phyloP scores from a whole-genome alignment of 2,888 invertebrate species.

The Pogonocherus hispidulus region DNA sequence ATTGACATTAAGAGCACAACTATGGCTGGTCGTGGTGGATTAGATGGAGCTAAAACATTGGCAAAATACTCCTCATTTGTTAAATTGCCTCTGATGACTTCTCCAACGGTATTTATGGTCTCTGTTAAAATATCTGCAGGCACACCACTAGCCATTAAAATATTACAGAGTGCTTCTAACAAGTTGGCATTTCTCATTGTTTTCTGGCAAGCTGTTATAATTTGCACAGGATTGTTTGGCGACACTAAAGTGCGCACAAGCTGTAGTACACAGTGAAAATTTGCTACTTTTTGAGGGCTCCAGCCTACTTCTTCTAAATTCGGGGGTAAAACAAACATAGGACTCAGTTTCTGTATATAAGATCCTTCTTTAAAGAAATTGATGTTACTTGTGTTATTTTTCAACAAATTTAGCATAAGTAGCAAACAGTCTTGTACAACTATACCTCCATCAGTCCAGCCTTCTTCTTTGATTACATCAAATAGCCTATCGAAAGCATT shows the following conservation, averaged over 20 bases:
- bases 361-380: constrained; percentile 99
- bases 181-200: constrained; percentile 89
- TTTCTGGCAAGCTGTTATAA: constrained; percentile 86
- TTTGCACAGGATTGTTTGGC: constrained; percentile 91
- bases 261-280: constrained; percentile 92
- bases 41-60: constrained; percentile 91
- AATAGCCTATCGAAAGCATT: constrained; percentile 97
- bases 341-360: constrained; percentile 90
- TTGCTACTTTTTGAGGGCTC: constrained; percentile 95
- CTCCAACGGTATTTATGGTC: constrained; percentile 92
- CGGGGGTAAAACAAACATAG: constrained; percentile 87
- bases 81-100: constrained; percentile 91
- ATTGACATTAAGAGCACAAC: constrained; percentile 97
- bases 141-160: constrained; percentile 96
- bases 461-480: constrained; percentile 85
- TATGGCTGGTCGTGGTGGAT: constrained; percentile 93
- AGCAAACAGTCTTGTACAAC: constrained; percentile 98
- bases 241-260: constrained; percentile 92
- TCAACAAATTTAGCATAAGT: constrained; percentile 91
- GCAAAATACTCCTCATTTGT: constrained; percentile 94
- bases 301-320: constrained; percentile 83
- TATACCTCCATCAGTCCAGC: constrained; percentile 92
- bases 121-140: constrained; percentile 97
- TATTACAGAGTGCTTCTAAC: constrained; percentile 85
- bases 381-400: constrained; percentile 97